Percentiles rank a stretch among this genome's conserved stretches.
These are phyloP conservation scores for Phocoena sinus DNA, from an alignment of 2,113 vertebrate species.

Conservation along the genomic window DNA sequence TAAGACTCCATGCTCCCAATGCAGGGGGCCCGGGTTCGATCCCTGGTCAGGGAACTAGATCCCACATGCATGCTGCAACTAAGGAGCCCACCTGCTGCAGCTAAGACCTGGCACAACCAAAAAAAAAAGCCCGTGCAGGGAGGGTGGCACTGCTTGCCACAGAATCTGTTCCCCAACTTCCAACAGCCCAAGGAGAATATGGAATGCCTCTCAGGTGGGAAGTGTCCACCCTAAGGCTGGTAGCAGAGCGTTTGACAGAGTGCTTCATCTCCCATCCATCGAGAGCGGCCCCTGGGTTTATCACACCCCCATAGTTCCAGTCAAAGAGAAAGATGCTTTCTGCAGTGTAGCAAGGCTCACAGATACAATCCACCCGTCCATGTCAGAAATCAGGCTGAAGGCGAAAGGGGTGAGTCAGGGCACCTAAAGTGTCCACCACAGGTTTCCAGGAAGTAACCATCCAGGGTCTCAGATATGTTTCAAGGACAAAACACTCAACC, in stretches of 20 bases:
- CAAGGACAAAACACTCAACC: neutral
- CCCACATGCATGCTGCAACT: no score
- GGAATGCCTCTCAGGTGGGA: neutral
- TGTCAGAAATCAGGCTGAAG: neutral
- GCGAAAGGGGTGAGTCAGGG: neutral
- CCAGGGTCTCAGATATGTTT: neutral
- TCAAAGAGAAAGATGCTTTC: neutral
- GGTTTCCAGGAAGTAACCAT: neutral
- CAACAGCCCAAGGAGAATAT: neutral
- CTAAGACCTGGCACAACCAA: no score
- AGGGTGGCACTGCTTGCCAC: neutral
- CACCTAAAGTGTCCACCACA: neutral
- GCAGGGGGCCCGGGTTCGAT: no score
- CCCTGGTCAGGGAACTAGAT: no score
- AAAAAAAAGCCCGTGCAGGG: neutral
- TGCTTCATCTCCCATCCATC: neutral
- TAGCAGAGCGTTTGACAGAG: neutral
- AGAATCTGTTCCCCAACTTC: neutral
- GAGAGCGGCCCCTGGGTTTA: neutral
- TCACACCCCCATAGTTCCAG: neutral
- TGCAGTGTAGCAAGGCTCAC: neutral
- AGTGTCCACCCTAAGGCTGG: neutral
- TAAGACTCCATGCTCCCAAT: no score
- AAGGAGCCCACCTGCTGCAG: no score
- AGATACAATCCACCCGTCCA: neutral